Evolutionary conservation across 2,888 invertebrate genomes (phyloP).

Genomic region (Minunthozetes semirufus): DNA sequence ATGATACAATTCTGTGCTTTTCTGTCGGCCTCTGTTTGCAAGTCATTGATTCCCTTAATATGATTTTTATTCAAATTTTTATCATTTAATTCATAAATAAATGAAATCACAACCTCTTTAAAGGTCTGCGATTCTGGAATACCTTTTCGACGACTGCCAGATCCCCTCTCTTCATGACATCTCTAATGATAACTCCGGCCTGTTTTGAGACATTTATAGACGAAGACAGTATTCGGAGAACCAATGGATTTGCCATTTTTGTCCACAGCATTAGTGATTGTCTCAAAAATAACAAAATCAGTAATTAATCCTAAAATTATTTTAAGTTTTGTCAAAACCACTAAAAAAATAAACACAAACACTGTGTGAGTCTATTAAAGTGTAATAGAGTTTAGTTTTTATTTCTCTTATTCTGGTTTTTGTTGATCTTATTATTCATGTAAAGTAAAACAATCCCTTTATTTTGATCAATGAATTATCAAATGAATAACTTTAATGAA

Average conservation of each 20-base stretch:
- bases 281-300: too few species aligned
- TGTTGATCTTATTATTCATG: too few species aligned
- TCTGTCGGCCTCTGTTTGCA: conserved; percentile 96
- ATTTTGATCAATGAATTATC: too few species aligned
- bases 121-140: conserved; percentile 37
- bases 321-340: too few species aligned
- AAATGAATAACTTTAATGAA: too few species aligned
- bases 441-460: too few species aligned
- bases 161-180: conserved; percentile 80
- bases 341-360: too few species aligned
- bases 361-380: too few species aligned
- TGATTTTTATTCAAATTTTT: conserved; percentile 16
- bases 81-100: background rate
- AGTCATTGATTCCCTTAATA: conserved; percentile 73
- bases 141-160: conserved; percentile 88
- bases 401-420: too few species aligned
- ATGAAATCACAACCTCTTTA: background rate
- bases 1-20: conserved; percentile 89
- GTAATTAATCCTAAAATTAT: too few species aligned
- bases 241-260: conserved; percentile 34
- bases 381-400: too few species aligned
- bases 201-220: conserved; percentile 67
- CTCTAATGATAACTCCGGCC: conserved; percentile 82
- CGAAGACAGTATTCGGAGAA: conserved; percentile 41
- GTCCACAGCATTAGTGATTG: background rate